Conservation (phyloP, 2,113 vertebrate species). For the Argyrosomus japonicus region DNA sequence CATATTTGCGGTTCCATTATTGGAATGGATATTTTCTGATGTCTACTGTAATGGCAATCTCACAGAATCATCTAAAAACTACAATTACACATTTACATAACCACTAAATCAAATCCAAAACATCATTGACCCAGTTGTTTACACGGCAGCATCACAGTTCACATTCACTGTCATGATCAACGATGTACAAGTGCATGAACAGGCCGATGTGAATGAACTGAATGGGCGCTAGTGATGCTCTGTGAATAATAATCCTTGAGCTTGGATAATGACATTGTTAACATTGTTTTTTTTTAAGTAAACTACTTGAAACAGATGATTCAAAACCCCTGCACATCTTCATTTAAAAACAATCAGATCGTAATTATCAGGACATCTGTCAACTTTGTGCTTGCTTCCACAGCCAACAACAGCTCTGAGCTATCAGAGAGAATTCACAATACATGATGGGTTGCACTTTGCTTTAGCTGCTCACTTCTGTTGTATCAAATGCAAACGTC, state of each 20-base stretch:
- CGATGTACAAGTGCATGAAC: conserved; percentile 59
- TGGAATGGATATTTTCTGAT: conserved; percentile 34
- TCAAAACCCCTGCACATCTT: conserved; percentile 38
- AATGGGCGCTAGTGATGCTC: conserved; percentile 44
- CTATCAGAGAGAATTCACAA: not conserved
- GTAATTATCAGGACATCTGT: conserved; percentile 57
- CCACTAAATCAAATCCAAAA: conserved; percentile 53
- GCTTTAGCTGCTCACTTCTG: not conserved
- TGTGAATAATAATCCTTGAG: conserved; percentile 52
- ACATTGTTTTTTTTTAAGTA: conserved; percentile 41
- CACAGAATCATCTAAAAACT: conserved; percentile 44
- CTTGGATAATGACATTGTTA: conserved; percentile 56
- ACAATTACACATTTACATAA: conserved; percentile 53
- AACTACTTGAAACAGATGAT: conserved; percentile 75
- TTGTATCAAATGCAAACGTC: not conserved
- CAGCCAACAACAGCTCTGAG: not conserved
- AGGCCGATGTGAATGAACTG: conserved; percentile 56
- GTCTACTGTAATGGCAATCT: conserved; percentile 38
- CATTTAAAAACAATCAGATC: conserved; percentile 62
- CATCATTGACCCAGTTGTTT: conserved; percentile 72
- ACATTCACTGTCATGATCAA: conserved; percentile 45
- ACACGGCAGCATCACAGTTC: conserved; percentile 46
- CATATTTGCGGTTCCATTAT: conserved; percentile 28
- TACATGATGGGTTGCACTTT: not conserved
- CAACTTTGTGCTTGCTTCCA: conserved; percentile 29